phyloP scores from a whole-genome alignment of 2,888 invertebrate genomes.

The Phyllotreta cruciferae region DNA sequence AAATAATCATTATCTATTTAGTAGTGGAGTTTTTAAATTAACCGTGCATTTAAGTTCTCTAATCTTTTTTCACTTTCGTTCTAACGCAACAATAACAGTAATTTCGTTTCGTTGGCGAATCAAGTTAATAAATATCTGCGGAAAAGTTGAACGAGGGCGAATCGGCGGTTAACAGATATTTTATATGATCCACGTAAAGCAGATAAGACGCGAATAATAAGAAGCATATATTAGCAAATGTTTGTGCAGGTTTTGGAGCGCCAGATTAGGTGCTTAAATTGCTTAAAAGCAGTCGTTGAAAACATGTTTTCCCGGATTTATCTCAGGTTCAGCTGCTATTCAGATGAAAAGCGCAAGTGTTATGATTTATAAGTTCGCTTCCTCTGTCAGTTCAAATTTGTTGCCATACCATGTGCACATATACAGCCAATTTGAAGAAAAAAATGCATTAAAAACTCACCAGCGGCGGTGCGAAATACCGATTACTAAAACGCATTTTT shows the following conservation, averaged over 20 bases:
- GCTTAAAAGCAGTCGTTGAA: slow-evolving; percentile 48
- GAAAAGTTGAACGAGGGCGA: background rate
- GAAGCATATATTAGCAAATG: slow-evolving; percentile 47
- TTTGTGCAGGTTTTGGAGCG: slow-evolving; percentile 48
- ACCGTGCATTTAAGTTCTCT: background rate
- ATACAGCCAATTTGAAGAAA: background rate
- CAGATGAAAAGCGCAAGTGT: slow-evolving; percentile 51
- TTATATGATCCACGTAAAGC: slow-evolving; percentile 27
- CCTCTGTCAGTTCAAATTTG: slow-evolving; percentile 30
- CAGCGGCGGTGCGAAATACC: too few relatives aligned
- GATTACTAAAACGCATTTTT: slow-evolving; percentile 17
- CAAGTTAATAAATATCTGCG: too few relatives aligned
- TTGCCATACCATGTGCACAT: slow-evolving; percentile 19
- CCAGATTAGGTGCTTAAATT: slow-evolving; percentile 49
- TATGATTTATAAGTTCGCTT: slow-evolving; percentile 52
- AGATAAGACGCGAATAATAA: slow-evolving; percentile 41
- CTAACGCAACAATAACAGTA: too few relatives aligned
- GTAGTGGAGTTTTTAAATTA: too few relatives aligned
- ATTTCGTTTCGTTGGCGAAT: too few relatives aligned
- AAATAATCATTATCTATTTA: background rate
- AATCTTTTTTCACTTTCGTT: background rate
- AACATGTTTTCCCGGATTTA: slow-evolving; percentile 50
- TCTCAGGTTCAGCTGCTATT: slow-evolving; percentile 51
- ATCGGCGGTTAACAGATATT: slow-evolving; percentile 32
- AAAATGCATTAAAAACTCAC: background rate